Base-by-base conservation (phyloP, 1,140 invertebrate species). In the Lordiphosa stackelbergi region DNA sequence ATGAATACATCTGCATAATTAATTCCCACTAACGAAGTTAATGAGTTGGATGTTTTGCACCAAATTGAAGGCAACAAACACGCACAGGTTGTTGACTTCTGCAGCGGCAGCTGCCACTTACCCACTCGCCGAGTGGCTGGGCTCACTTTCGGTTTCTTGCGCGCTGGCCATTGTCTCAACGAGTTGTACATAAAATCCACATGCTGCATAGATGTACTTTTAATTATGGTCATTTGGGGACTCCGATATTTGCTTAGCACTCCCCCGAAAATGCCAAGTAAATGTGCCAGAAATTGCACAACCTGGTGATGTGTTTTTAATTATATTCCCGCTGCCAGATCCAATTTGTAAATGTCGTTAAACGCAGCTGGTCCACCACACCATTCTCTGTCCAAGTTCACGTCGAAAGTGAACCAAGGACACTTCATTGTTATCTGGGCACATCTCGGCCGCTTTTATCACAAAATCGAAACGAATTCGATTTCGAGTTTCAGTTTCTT, bases 1-100 rank as follows among this genome's bases (percentile, higher is more conserved):
- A 83, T 83, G 77, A 83, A 83, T 81, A 83, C 61, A 83, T 83
- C 72, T 81, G 77, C 77, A 81, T 81, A 81, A 81, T 83, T 83
- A 81, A 81, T 81, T 83, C 72, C 77, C 77, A 83, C 63, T 79
- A 75, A 63, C 49, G 49, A 63, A 81, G 72, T 59, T 81, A 83
- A 81, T 81, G 77, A 81, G 77, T 59, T 65, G 53, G 59, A 56
- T 79, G 71, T 71, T 81, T 71, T 75, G 68, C 71, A 75, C 71
- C 60, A 59, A 69, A 72, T 77, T 81, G 77, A 81, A 81, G 77
- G 77, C 77, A 81, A 83, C 71, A 47, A 66, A 62, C 68, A 69
- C 53, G 57, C 64, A 70, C 72, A 81, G 77, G 77, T 81, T 81
- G 77, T 81, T 81, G 77, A 81, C 77, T 81, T 83, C 74, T 63